Conservation (phyloP, 2,888 invertebrate genomes). For the Itoplectis maculator region DNA sequence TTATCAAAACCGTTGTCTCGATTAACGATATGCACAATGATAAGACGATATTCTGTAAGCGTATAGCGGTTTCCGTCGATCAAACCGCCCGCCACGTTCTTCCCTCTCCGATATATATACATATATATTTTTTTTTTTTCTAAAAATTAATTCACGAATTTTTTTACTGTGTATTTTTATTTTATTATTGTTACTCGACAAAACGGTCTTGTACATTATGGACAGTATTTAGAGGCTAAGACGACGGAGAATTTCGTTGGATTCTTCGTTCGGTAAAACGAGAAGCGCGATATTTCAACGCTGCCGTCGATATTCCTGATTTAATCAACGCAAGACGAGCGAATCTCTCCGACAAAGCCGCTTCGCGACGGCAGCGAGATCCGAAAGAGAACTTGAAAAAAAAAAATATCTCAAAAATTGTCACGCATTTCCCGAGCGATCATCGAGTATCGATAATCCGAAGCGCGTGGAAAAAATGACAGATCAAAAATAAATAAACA, state of each 20-base stretch:
- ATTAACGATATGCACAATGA: slow-evolving; percentile 48
- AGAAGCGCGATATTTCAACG: slow-evolving; percentile 22
- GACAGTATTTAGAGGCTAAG: slow-evolving; percentile 71
- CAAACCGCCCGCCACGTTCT: slow-evolving; percentile 40
- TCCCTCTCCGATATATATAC: too few species aligned
- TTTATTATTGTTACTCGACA: slow-evolving; percentile 53
- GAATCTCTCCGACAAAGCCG: slow-evolving; percentile 15
- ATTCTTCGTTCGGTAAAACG: slow-evolving; percentile 31
- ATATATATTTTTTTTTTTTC: slow-evolving; percentile 22
- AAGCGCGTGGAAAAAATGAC: slow-evolving; percentile 34
- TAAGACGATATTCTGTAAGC: slow-evolving; percentile 15
- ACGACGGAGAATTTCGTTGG: slow-evolving; percentile 46
- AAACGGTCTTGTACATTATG: slow-evolving; percentile 72
- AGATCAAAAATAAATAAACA: slow-evolving; percentile 32
- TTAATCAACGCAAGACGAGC: slow-evolving; percentile 24
- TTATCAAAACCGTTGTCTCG: slow-evolving; percentile 32
- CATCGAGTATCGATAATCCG: slow-evolving; percentile 24
- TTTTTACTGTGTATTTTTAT: slow-evolving; percentile 21
- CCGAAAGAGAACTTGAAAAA: neutral
- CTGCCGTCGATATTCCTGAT: slow-evolving; percentile 32
- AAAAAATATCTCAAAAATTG: slow-evolving; percentile 25
- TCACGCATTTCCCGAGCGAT: slow-evolving; percentile 38
- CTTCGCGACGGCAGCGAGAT: slow-evolving; percentile 21
- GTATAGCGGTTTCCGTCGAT: slow-evolving; percentile 24
- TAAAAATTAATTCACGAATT: slow-evolving; percentile 24